Percentiles rank a stretch among this genome's conserved stretches.
Conservation (phyloP, 1,140 invertebrate genomes). For the Galendromus occidentalis region DNA sequence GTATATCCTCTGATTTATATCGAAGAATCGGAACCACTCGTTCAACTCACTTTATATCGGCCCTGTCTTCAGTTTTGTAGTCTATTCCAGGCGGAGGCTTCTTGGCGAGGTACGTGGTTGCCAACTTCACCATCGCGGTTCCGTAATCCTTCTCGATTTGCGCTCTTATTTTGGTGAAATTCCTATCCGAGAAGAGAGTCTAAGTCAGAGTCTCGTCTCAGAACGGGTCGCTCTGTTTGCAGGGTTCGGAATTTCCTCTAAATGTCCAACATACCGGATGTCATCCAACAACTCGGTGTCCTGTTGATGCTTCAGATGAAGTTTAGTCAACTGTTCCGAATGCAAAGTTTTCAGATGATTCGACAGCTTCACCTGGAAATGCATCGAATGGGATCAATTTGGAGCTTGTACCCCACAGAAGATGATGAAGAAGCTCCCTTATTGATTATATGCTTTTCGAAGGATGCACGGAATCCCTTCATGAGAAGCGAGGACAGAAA, state of each 20-base stretch:
- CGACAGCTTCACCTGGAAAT: not conserved
- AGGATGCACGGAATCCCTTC: too few species aligned
- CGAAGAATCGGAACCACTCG: too few species aligned
- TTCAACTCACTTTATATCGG: constrained; percentile 20
- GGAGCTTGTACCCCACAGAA: too few species aligned
- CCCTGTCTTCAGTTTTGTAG: constrained; percentile 19
- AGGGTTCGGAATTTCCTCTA: too few species aligned
- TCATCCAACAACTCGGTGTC: constrained; percentile 85
- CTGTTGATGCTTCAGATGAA: constrained; percentile 83
- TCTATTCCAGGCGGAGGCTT: constrained; percentile 77
- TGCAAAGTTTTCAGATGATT: constrained; percentile 37
- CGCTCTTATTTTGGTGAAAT: constrained; percentile 71
- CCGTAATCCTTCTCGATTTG: constrained; percentile 84
- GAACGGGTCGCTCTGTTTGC: not conserved
- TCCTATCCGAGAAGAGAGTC: constrained; percentile 36
- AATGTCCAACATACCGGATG: constrained; percentile 38
- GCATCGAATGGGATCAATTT: too few species aligned
- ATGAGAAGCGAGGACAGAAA: too few species aligned
- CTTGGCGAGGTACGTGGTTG: constrained; percentile 68
- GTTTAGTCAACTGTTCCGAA: constrained; percentile 69
- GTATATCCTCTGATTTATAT: too few species aligned
- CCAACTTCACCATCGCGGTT: constrained; percentile 71
- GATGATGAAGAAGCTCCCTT: too few species aligned
- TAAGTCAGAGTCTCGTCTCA: not conserved
- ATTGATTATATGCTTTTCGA: too few species aligned